Percentiles rank a stretch among this genome's conserved stretches.
Conservation (phyloP, 1,140 invertebrate genomes). For the Limonius californicus region DNA sequence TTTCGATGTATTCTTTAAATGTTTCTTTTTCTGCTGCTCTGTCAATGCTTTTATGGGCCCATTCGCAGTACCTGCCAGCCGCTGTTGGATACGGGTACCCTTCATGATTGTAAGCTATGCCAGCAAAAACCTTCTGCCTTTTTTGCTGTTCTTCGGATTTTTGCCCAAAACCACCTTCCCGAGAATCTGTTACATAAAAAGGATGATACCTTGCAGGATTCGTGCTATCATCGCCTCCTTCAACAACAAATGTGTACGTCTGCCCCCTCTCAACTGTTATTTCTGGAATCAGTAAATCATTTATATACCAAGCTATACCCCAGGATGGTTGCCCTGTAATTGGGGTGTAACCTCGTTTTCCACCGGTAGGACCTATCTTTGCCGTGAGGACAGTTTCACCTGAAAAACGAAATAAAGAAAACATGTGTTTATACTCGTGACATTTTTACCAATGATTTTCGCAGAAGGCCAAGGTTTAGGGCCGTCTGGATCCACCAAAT, state of each 20-base stretch:
- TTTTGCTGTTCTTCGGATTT: constrained; percentile 64
- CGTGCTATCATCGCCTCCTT: constrained; percentile 69
- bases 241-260: constrained; percentile 83
- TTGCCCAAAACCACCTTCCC: constrained; percentile 79
- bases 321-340: constrained; percentile 79
- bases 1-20: constrained; percentile 72
- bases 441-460: constrained; percentile 51
- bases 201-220: constrained; percentile 83
- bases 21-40: constrained; percentile 60
- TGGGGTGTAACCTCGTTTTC: constrained; percentile 71
- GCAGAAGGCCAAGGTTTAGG: constrained; percentile 64
- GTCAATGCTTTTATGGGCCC: constrained; percentile 69
- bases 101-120: constrained; percentile 68
- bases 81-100: constrained; percentile 75
- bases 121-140: constrained; percentile 67
- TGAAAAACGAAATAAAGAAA: constrained; percentile 19
- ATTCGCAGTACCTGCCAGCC: constrained; percentile 72
- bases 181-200: constrained; percentile 86
- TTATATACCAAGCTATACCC: constrained; percentile 93
- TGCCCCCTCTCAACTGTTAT: constrained; percentile 83
- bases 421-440: background rate
- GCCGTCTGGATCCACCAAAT: constrained; percentile 50
- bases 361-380: constrained; percentile 79
- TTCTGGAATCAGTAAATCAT: constrained; percentile 86
- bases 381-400: constrained; percentile 63